Conservation (phyloP, 2,113 vertebrate species). For the Pluvialis apricaria region DNA sequence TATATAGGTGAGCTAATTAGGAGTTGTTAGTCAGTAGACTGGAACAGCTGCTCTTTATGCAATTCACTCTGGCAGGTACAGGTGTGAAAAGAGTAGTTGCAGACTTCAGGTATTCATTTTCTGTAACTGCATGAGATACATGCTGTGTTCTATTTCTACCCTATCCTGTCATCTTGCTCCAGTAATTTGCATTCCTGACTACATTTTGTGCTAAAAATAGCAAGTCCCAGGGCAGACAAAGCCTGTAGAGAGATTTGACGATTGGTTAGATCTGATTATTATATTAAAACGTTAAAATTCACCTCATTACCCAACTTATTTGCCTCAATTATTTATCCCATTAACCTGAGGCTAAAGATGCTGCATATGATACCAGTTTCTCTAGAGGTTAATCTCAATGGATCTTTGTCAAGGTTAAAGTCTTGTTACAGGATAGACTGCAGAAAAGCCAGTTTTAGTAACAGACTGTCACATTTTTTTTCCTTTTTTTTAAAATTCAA, state of each 20-base stretch:
- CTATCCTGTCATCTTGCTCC: background rate
- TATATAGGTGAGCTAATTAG: background rate
- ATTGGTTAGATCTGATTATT: slow-evolving; percentile 48
- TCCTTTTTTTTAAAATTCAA: background rate
- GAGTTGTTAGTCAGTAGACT: background rate
- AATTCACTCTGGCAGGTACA: background rate
- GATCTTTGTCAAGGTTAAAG: slow-evolving; percentile 52
- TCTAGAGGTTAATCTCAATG: slow-evolving; percentile 24
- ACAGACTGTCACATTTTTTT: background rate
- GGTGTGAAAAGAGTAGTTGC: background rate
- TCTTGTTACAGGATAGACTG: background rate
- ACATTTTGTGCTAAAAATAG: slow-evolving; percentile 13
- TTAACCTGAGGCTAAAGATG: slow-evolving; percentile 58
- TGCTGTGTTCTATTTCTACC: background rate
- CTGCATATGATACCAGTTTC: background rate
- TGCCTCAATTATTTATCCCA: slow-evolving; percentile 63
- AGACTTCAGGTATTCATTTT: background rate
- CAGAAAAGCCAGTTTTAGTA: background rate
- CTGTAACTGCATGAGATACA: background rate
- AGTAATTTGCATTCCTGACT: slow-evolving; percentile 26
- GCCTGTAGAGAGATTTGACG: slow-evolving; percentile 5
- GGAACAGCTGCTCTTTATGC: background rate
- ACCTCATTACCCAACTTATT: slow-evolving; percentile 38
- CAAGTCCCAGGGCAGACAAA: background rate
- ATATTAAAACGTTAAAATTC: slow-evolving; percentile 56